These are phyloP conservation scores for Listronotus bonariensis DNA, from an alignment of 1,140 invertebrate genomes.

Conservation along the genomic window DNA sequence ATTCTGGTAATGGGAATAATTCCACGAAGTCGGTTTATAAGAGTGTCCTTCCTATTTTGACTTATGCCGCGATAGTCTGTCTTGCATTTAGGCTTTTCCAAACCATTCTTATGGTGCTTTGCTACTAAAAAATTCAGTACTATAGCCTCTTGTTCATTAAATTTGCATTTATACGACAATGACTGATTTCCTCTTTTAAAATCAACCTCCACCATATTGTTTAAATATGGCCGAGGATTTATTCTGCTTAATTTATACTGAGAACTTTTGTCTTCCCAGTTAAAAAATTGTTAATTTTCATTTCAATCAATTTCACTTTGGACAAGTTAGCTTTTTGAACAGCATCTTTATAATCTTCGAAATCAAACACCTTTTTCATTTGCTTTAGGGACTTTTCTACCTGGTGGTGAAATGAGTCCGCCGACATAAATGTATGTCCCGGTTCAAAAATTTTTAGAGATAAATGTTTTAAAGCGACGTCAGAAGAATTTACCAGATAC, in stretches of 20 bases:
- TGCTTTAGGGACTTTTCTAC: conserved; percentile 42
- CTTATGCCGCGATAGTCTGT: background rate
- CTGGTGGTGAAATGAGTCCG: conserved; percentile 49
- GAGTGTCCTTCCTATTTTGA: too few relatives aligned
- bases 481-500: conserved; percentile 9
- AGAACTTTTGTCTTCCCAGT: conserved; percentile 3
- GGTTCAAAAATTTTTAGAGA: conserved; percentile 25
- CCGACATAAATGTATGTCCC: conserved; percentile 47
- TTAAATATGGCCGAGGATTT: conserved; percentile 3
- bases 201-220: background rate
- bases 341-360: conserved; percentile 45
- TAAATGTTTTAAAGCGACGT: background rate
- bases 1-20: too few relatives aligned
- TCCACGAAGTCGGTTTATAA: too few relatives aligned
- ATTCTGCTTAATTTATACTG: conserved; percentile 2
- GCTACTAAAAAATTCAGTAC: too few relatives aligned
- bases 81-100: conserved; percentile 1
- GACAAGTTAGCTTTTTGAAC: conserved; percentile 8
- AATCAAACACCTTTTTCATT: conserved; percentile 46
- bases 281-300: background rate
- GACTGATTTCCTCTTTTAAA: conserved; percentile 1
- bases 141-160: too few relatives aligned
- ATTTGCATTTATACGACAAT: background rate
- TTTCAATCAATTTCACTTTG: conserved; percentile 2
- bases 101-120: too few relatives aligned